These are phyloP conservation scores for Lymantria dispar DNA, from an alignment of 2,888 invertebrate genomes.

Conservation along the genomic window DNA sequence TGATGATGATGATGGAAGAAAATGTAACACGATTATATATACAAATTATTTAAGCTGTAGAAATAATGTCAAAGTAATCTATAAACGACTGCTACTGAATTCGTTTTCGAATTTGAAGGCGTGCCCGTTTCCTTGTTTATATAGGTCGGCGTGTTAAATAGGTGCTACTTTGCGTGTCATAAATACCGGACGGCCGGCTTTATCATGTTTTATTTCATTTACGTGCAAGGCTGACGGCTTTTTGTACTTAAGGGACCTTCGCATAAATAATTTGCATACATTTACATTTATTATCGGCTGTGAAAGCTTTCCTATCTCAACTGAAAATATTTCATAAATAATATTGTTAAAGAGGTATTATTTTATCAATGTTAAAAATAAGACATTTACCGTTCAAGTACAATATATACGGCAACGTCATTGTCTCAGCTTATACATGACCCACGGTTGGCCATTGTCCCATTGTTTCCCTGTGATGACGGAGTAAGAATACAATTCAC, in stretches of 20 bases:
- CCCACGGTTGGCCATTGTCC: no score
- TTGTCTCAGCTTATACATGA: no score
- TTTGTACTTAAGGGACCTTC: slow-evolving; percentile 4
- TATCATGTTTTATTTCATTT: slow-evolving; percentile 23
- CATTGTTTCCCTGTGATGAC: no score
- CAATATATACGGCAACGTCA: no score
- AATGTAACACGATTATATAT: not conserved
- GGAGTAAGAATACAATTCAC: no score
- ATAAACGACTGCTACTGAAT: not conserved
- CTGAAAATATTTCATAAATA: slow-evolving; percentile 2
- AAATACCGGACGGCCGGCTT: slow-evolving; percentile 11
- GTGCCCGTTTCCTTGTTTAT: not conserved
- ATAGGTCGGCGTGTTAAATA: slow-evolving; percentile 8
- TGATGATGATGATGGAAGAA: no score
- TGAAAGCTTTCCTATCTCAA: not conserved
- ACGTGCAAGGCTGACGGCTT: slow-evolving; percentile 12
- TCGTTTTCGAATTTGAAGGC: not conserved
- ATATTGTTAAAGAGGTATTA: no score
- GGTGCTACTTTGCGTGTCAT: slow-evolving; percentile 24
- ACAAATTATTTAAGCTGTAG: not conserved
- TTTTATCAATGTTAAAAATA: no score
- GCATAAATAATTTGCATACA: slow-evolving; percentile 5
- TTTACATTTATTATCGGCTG: not conserved
- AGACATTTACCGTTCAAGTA: no score
- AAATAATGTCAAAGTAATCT: not conserved